Evolutionary conservation across 2,113 vertebrate genomes (phyloP), one percentile per base, ranked within the genome.

Genomic region (Ptyas mucosa): DNA sequence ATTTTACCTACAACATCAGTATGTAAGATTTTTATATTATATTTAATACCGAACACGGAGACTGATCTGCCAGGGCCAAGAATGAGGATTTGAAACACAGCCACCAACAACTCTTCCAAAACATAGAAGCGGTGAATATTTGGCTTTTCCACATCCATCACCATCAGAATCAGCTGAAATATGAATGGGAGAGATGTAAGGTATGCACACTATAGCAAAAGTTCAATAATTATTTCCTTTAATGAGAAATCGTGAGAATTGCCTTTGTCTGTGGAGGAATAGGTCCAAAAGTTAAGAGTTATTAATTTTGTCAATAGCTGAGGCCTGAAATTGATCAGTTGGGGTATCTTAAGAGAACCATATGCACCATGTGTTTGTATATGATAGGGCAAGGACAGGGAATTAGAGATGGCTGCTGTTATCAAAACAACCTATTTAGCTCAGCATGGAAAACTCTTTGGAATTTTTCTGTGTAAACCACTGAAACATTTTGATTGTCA

Each of bases 51-150:
- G 98, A 92, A 97, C 98, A 39, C 99, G 97, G 8, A 99, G 98
- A 93, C 99, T 99, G 97, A 99, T 97, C 92, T 99, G 99, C 99
- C 99, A 99, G 52, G 99, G 99, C 99, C 99, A 99, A 2, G 99
- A 99, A 93, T 99, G 96, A 2, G 98, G 89, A 88, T 96, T 96
- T 0, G 99, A 98, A 92, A 97, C 26, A 46, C 99, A 99, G 1
- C 99, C 99, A 9, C 98, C 99, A 1, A 99, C 99, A n/a, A 99
- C 97, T 81, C 99, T 98, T 39, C 98, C 98, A 20, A 98, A 97
- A 89, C 99, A 99, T 15, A 98, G 94, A 93, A 97, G 98, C 1
- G 98, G 99, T 88, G 97, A 98, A 95, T 87, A 90, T 46, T 94
- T 96, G 12, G 99, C 96, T 57, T 97, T 97, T 69, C 99, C 99